Conservation (phyloP, 2,888 invertebrate species). For the Drosophila vallismaia region DNA sequence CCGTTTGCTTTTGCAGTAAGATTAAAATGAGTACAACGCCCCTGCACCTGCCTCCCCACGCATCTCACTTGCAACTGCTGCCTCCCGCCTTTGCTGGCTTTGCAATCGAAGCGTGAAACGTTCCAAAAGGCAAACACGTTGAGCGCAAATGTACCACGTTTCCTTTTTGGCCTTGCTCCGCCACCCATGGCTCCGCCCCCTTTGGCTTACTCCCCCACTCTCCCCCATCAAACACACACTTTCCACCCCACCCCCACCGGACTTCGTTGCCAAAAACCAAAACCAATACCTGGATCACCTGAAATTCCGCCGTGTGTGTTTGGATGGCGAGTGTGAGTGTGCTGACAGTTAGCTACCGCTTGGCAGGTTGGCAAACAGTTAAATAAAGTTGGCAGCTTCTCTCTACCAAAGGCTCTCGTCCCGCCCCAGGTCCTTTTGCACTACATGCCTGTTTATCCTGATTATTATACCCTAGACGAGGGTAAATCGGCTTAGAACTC, state of each 20-base stretch:
- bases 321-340: slow-evolving; percentile 21
- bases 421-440: not conserved
- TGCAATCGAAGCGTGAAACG: slow-evolving; percentile 77
- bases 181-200: slow-evolving; percentile 6
- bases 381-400: slow-evolving; percentile 77
- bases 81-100: slow-evolving; percentile 44
- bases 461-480: slow-evolving; percentile 39
- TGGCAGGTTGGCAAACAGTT: slow-evolving; percentile 78
- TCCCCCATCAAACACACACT: not conserved
- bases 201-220: not conserved
- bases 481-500: not conserved
- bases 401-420: not conserved
- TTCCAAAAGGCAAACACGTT: slow-evolving; percentile 70
- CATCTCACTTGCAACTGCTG: slow-evolving; percentile 6
- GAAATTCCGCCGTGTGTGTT: slow-evolving; percentile 21
- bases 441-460: slow-evolving; percentile 16
- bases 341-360: slow-evolving; percentile 69
- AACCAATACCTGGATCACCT: slow-evolving; percentile 47
- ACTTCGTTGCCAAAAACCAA: slow-evolving; percentile 30
- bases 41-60: not conserved
- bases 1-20: slow-evolving; percentile 36
- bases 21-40: slow-evolving; percentile 40
- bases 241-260: not conserved
- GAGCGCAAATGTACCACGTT: slow-evolving; percentile 77
- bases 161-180: slow-evolving; percentile 71